Base-by-base conservation (phyloP, 2,113 vertebrate species). In the Sclerurus mexicanus region DNA sequence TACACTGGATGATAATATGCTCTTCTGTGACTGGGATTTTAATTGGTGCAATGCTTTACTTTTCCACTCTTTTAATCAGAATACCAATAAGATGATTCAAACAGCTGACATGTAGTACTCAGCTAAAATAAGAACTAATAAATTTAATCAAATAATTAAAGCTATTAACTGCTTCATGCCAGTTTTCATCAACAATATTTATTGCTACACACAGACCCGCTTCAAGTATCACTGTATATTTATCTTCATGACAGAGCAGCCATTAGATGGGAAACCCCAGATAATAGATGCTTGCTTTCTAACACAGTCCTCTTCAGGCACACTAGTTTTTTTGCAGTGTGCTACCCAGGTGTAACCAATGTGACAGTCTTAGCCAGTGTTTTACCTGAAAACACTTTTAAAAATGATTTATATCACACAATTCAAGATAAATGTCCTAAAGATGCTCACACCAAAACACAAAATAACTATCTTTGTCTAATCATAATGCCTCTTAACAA, bases 91-190 rank as follows among this genome's bases (percentile, higher is more conserved):
- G 47, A 68, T 76, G 46, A 79, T 42, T 90, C 78, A 89, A 84
- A 79, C n/a, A 91, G 47, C 58, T 93, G 63, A n/a, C 46, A 73
- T 22, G 30, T 35, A 88, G 50, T 52, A 71, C 40, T 85, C 64
- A n/a, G 75, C 37, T 90, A 90, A 95, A 96, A 64, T 31, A 50
- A 74, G 71, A 90, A 56, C 35, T 86, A 95, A 93, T 94, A 84
- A 90, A 93, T 91, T 63, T 78, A 85, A 89, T 96, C 78, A 87
- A 96, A 95, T 95, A 95, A 97, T 97, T 95, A 93, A 64, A 93
- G 64, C 71, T 89, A 69, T 91, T 97, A 95, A 68, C 33, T 93
- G 39, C 33, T 81, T 88, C 62, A 50, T 5, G 3, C 35, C 59
- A 77, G 24, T 74, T 96, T 96, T 93, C 90, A 86, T 80, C 84